Evolutionary conservation across 2,888 invertebrate genomes (phyloP), one percentile per base, ranked within the genome.

Genomic region (Mechanitis messenoides): DNA sequence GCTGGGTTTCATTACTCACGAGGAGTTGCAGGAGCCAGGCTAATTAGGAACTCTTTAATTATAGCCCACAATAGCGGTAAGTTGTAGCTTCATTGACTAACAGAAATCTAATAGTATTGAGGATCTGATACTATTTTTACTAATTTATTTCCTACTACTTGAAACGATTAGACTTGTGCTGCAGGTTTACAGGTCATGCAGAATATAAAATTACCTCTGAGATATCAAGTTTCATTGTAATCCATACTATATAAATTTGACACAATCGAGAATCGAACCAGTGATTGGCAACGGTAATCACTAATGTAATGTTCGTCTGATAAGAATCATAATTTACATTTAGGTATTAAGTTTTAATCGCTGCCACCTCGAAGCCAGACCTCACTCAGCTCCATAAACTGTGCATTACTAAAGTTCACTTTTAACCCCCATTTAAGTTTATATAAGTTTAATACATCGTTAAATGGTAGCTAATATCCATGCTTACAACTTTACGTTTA

Each of bases 1-100:
- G 50, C 31, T 50, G 55, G 53, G 56, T 47, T 59, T 45, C 66
- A 66, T 61, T 58, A 66, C 66, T 66, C 61, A 55, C 53, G 33
- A 58, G 31, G 45, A 54, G 66, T 66, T 61, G 60, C 67, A 47
- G 67, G 59, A 64, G 60, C 63, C 64, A 70, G 72, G 71, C 72
- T 72, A 74, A 74, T 74, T 73, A 73, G 72, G 70, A 62, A 57
- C 64, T 56, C 58, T 60, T 70, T 74, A 74, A 74, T 73, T 74
- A 72, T 72, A 68, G 68, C 69, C 64, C 70, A 73, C 74, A 70
- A 70, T 71, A 68, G 69, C 69, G 69, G 69, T 72, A 71, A 72
- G 68, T 68, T 67, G 45, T 56, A 61, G 62, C 11, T 50, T 50
- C 50, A 50, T 50, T 50, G 50, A 50, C 31, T 42, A 42, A 42